Conservation (phyloP, 1,140 invertebrate genomes). For the Lepidurus apus region DNA sequence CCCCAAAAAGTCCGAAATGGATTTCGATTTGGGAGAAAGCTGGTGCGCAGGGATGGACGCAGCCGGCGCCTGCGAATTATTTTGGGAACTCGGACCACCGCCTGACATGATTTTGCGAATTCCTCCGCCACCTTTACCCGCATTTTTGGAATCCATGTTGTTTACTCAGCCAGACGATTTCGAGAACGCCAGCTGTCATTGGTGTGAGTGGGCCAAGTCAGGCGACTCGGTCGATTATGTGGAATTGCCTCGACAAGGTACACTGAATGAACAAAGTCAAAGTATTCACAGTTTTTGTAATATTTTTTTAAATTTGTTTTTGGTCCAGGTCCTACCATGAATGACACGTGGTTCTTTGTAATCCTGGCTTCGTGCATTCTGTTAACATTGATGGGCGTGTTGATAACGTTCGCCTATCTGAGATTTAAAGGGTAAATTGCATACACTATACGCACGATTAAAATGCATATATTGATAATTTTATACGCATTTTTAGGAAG, state of each 20-base stretch:
- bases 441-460: not conserved
- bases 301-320: slow-evolving; percentile 29
- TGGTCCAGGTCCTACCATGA: slow-evolving; percentile 50
- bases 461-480: not conserved
- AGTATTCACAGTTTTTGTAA: not conserved
- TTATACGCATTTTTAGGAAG: not conserved
- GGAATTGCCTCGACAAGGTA: not conserved
- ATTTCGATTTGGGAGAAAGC: slow-evolving; percentile 5
- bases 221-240: slow-evolving; percentile 56
- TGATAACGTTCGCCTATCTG: slow-evolving; percentile 61
- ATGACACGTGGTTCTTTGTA: slow-evolving; percentile 75
- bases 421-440: slow-evolving; percentile 29
- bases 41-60: slow-evolving; percentile 24
- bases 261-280: not conserved
- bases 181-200: slow-evolving; percentile 41
- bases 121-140: slow-evolving; percentile 71
- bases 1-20: not conserved
- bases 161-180: slow-evolving; percentile 33
- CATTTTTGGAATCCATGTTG: slow-evolving; percentile 53
- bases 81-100: slow-evolving; percentile 65
- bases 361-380: slow-evolving; percentile 69
- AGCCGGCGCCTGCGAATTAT: slow-evolving; percentile 23
- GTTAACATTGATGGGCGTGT: slow-evolving; percentile 64
- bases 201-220: slow-evolving; percentile 48
- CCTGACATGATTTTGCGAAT: slow-evolving; percentile 69